Base-by-base conservation (phyloP, 1,140 invertebrate species). In the Aradophagus sp. region DNA sequence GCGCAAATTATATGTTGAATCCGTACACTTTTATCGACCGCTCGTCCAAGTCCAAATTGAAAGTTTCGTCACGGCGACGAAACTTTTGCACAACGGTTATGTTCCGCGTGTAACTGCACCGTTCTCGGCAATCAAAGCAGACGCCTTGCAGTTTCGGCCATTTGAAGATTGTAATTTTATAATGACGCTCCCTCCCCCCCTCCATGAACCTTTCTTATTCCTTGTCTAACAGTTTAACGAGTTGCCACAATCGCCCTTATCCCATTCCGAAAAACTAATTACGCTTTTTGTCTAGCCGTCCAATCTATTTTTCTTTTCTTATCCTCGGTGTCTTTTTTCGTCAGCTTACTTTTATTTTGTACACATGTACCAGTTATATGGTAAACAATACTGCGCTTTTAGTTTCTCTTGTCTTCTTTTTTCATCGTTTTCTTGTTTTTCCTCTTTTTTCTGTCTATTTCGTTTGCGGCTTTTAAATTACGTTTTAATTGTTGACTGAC, bases 41-140 rank as follows among this genome's bases (percentile, higher is more conserved):
- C 23, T 45, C 38, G 31, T 13, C 17, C 38, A 52, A 58, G 35
- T 52, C 34, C 29, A 53, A 68, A 59, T 59, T 68, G 45, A 52
- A 68, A 68, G 63, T 68, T 68, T 53, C 16, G 55, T 68, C 55
- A 68, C 63, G 62, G 50, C 52, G 59, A 47, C 63, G 29, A 47
- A 68, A 59, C 47, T 68, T 68, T 68, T 34, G 29, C 29, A 13
- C 45, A 67, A 58, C 53, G 32, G 53, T 68, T 59, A 68, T 34
- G 34, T 53, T 59, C 47, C 55, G 14, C 16, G 6, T 59, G 34
- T 52, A 68, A 52, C 38, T 59, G 35, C 47, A 53, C 31, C 32
- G 47, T 38, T 52, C 32, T 44, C 31, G 26, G 53, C 63, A 53
- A 52, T 67, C 58, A 59, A 19, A 67, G n/a, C 62, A 67, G 63